These are phyloP conservation scores for Tychaedon coryphoeus DNA, from an alignment of 2,113 vertebrate species.

Conservation along the genomic window DNA sequence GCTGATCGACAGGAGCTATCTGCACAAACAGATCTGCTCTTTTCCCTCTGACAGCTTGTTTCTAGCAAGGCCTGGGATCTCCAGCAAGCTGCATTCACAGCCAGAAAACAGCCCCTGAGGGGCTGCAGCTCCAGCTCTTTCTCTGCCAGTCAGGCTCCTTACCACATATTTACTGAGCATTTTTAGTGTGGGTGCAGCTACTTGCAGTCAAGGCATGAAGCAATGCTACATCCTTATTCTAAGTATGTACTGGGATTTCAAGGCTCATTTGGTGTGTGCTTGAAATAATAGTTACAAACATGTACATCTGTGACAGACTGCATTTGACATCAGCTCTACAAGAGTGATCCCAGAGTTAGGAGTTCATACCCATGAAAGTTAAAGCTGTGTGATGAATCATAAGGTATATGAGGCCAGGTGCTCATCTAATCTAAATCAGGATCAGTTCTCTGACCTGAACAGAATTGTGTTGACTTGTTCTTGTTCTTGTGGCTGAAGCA, in stretches of 20 bases:
- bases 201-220: not conserved
- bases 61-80: not conserved
- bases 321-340: not conserved
- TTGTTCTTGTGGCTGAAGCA: not conserved
- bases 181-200: not conserved
- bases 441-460: not conserved
- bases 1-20: not conserved
- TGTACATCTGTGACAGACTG: not conserved
- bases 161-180: not conserved
- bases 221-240: not conserved
- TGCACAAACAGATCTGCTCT: not conserved
- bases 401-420: not conserved
- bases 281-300: not conserved
- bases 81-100: not conserved
- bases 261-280: not conserved
- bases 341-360: not conserved
- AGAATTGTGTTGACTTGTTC: not conserved
- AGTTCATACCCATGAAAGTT: not conserved
- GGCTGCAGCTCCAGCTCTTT: not conserved
- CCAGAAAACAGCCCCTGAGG: not conserved
- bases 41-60: not conserved
- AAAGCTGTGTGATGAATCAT: not conserved
- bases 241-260: not conserved
- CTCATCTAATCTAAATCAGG: not conserved
- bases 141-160: not conserved